Conservation (phyloP, 2,888 invertebrate genomes). For the Pachycephus smyrnensis region DNA sequence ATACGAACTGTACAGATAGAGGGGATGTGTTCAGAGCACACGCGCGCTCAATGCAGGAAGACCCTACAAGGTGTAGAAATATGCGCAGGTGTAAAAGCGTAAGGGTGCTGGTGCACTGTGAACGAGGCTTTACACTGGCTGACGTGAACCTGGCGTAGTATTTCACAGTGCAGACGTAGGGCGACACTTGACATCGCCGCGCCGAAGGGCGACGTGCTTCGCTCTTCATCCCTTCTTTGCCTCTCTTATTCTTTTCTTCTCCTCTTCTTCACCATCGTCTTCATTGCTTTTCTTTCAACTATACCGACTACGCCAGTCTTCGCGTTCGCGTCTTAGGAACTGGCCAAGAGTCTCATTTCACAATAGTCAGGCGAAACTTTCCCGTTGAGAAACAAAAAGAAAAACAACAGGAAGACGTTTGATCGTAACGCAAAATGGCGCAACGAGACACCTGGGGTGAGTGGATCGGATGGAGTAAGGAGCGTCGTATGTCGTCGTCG, state of each 20-base stretch:
- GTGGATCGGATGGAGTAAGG: not conserved
- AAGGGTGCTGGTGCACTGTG: not conserved
- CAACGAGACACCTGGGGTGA: not conserved
- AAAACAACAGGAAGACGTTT: not conserved
- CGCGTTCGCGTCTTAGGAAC: not conserved
- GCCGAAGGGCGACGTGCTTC: not conserved
- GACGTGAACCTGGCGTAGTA: not conserved
- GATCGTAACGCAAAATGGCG: not conserved
- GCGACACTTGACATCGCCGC: not conserved
- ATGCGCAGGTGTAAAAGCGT: not conserved
- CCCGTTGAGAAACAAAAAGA: not conserved
- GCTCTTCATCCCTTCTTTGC: not conserved
- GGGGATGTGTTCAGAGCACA: too few relatives aligned
- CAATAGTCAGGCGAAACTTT: not conserved
- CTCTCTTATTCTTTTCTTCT: too few relatives aligned
- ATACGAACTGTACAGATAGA: too few relatives aligned
- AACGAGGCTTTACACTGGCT: not conserved
- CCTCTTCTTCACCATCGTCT: too few relatives aligned
- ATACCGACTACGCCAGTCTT: not conserved
- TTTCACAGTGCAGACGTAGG: not conserved
- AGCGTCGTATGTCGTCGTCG: not conserved
- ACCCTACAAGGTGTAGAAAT: not conserved
- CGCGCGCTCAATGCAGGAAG: too few relatives aligned
- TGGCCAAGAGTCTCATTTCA: not conserved
- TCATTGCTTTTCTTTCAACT: not conserved